phyloP scores from a whole-genome alignment of 2,113 vertebrate species.

The Climacteris rufus region DNA sequence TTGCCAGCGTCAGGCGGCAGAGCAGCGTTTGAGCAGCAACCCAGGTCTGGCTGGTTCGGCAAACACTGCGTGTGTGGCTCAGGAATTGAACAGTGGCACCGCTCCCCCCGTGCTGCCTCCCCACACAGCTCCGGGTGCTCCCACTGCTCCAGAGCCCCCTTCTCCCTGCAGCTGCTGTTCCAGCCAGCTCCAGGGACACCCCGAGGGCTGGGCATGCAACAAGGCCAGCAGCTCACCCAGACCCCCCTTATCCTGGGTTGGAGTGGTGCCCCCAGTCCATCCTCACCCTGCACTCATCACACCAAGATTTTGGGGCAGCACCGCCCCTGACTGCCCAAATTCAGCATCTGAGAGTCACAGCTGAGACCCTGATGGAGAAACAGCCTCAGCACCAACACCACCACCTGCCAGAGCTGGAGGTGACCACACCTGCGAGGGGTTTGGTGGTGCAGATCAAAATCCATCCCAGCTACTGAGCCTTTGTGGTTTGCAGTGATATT shows the following conservation, averaged over 20 bases:
- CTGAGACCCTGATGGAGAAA: not conserved
- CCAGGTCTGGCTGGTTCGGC: constrained; percentile 67
- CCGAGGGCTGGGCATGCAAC: not conserved
- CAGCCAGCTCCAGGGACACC: not conserved
- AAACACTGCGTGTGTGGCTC: constrained; percentile 59
- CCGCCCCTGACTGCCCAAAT: not conserved
- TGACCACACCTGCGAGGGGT: not conserved
- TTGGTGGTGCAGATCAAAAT: not conserved
- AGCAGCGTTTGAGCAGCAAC: constrained; percentile 73
- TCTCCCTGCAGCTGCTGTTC: not conserved
- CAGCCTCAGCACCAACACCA: not conserved
- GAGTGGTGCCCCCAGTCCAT: rapidly evolving
- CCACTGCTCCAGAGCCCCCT: not conserved
- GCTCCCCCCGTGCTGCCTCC: not conserved
- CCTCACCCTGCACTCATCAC: not conserved
- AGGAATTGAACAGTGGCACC: not conserved
- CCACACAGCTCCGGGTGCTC: not conserved
- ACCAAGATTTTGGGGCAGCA: not conserved
- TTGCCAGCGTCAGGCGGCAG: constrained; percentile 69
- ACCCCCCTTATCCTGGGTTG: not conserved
- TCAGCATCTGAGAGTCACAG: not conserved
- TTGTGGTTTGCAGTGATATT: not conserved
- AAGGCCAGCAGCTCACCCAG: not conserved
- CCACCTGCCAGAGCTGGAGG: not conserved
- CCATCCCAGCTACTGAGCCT: not conserved